Evolutionary conservation across 2,888 invertebrate genomes (phyloP).

Genomic region (Bombyx huttoni): DNA sequence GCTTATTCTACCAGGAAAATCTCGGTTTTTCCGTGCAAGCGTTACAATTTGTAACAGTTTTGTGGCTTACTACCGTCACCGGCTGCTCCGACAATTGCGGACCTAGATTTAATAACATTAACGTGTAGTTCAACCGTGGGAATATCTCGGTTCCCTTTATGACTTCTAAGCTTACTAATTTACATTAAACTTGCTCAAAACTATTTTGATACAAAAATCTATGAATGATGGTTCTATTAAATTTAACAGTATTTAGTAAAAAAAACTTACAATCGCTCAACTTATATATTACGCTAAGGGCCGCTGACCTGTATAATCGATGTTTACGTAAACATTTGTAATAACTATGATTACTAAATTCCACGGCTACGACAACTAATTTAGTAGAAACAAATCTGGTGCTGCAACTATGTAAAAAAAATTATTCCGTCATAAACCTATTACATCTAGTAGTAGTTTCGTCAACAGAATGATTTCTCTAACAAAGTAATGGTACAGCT

Average conservation of each 20-base stretch:
- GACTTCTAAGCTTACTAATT: not conserved
- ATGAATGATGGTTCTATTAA: not conserved
- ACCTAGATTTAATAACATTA: slow-evolving; percentile 18
- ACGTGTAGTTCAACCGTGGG: slow-evolving; percentile 2
- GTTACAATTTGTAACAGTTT: slow-evolving; percentile 36
- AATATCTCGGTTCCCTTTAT: not conserved
- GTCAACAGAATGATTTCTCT: not conserved
- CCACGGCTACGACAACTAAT: not conserved
- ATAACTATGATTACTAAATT: no score
- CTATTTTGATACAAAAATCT: not conserved
- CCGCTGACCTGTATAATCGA: no score
- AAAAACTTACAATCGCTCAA: not conserved
- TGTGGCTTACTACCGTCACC: slow-evolving; percentile 47
- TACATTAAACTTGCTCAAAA: not conserved
- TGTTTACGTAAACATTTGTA: no score
- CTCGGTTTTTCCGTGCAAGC: not conserved
- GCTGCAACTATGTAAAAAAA: not conserved
- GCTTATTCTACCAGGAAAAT: not conserved
- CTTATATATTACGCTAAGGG: no score
- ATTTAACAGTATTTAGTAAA: not conserved
- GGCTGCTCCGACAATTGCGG: slow-evolving; percentile 44
- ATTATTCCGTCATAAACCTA: not conserved
- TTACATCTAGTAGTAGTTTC: not conserved
- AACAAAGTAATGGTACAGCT: not conserved
- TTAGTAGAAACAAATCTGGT: not conserved